Conservation (phyloP, 2,888 invertebrate genomes). For the Andrena flavipes region DNA sequence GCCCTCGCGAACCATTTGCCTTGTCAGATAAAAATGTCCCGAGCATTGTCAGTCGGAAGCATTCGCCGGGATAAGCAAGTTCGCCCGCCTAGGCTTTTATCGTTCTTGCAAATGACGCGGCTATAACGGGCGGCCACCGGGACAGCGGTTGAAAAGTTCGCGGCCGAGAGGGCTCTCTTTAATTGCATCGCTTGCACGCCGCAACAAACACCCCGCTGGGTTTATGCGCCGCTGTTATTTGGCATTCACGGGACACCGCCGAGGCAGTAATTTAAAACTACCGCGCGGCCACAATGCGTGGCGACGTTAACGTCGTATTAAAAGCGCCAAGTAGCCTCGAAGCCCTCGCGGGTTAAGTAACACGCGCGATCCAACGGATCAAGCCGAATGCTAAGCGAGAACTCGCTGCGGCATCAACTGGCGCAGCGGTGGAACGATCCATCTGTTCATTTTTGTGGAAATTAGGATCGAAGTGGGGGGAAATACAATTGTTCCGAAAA, state of each 20-base stretch:
- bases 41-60: not conserved
- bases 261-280: slow-evolving; percentile 60
- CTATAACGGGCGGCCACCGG: not conserved
- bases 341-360: slow-evolving; percentile 42
- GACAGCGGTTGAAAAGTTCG: slow-evolving; percentile 39
- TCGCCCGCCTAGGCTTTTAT: slow-evolving; percentile 36
- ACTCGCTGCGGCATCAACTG: slow-evolving; percentile 21
- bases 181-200: slow-evolving; percentile 53
- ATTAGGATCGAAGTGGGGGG: no score
- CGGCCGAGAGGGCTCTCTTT: slow-evolving; percentile 41
- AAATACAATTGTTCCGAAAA: no score
- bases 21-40: slow-evolving; percentile 14
- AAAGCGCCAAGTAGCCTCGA: slow-evolving; percentile 47
- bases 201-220: slow-evolving; percentile 33
- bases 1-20: slow-evolving; percentile 24
- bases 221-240: slow-evolving; percentile 56
- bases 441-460: no score
- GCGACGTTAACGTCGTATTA: slow-evolving; percentile 63
- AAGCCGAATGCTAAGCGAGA: slow-evolving; percentile 10
- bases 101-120: slow-evolving; percentile 33
- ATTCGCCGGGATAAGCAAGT: slow-evolving; percentile 37
- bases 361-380: slow-evolving; percentile 21
- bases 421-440: no score
- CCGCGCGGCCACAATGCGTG: slow-evolving; percentile 41
- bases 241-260: slow-evolving; percentile 56